Evolutionary conservation across 1,140 invertebrate species (phyloP).

Genomic region (Lutraria rhynchaena): DNA sequence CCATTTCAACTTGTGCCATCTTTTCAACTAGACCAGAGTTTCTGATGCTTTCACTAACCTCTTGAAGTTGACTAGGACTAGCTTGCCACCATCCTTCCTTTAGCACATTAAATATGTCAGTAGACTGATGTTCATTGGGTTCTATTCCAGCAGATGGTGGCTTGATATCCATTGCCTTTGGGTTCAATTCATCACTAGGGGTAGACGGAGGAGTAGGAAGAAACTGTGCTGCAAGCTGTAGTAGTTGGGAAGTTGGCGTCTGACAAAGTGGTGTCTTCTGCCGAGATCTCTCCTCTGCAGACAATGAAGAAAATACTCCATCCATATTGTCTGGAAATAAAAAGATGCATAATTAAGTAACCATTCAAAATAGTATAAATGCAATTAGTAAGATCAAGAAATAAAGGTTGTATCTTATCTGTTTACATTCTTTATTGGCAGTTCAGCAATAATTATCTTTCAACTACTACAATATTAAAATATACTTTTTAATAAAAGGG

Average conservation of each 20-base stretch:
- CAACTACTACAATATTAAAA: too few relatives aligned
- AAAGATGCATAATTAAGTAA: too few relatives aligned
- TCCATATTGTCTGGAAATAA: conserved; percentile 54
- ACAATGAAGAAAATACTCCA: conserved; percentile 56
- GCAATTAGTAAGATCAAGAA: too few relatives aligned
- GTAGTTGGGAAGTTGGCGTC: conserved; percentile 75
- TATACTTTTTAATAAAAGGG: too few relatives aligned
- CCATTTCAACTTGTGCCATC: conserved; percentile 26
- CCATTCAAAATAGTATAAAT: too few relatives aligned
- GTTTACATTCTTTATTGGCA: too few relatives aligned
- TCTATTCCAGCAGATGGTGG: neutral
- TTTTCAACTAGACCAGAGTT: conserved; percentile 22
- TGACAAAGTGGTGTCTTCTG: conserved; percentile 74
- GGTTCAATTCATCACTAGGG: neutral
- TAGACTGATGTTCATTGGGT: neutral
- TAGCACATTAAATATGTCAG: conserved; percentile 52
- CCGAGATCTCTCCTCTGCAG: conserved; percentile 71
- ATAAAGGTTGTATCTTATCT: too few relatives aligned
- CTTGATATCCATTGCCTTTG: neutral
- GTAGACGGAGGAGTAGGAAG: conserved; percentile 51
- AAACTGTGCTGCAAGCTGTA: conserved; percentile 74
- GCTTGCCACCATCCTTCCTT: conserved; percentile 63
- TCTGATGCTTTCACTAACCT: conserved; percentile 47
- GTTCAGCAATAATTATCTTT: too few relatives aligned
- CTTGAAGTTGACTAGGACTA: conserved; percentile 60